phyloP scores from a whole-genome alignment of 2,113 vertebrate genomes.

The Platysteira castanea region DNA sequence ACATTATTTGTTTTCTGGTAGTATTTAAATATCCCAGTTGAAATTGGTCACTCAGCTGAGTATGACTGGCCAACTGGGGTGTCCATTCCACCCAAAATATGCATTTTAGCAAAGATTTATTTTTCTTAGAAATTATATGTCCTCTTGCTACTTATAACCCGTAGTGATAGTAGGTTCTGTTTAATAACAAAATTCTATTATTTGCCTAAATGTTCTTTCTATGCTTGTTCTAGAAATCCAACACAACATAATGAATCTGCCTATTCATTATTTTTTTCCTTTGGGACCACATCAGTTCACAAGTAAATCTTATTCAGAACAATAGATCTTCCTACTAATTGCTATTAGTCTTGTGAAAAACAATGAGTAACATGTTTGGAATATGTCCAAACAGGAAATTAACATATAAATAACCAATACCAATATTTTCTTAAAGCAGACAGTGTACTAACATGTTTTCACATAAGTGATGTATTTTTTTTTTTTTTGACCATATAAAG shows the following conservation, averaged over 20 bases:
- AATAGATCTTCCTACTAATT: conserved; percentile 39
- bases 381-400: conserved; percentile 41
- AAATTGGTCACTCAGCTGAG: neutral
- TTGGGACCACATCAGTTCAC: conserved; percentile 9
- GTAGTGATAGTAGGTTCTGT: neutral
- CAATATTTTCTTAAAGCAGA: neutral
- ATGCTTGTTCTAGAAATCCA: neutral
- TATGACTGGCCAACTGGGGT: neutral
- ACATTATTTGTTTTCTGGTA: neutral
- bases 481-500: neutral
- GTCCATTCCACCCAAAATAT: neutral
- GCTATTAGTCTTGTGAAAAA: conserved; percentile 22
- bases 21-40: neutral
- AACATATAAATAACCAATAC: conserved; percentile 13
- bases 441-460: neutral
- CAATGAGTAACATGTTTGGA: conserved; percentile 12
- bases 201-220: conserved; percentile 18
- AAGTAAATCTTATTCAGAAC: conserved; percentile 15
- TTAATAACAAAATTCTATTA: neutral
- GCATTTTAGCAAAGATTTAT: neutral
- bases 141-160: neutral
- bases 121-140: neutral
- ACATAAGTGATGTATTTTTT: neutral
- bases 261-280: conserved; percentile 36
- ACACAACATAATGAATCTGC: neutral